Evolutionary conservation across 2,888 invertebrate species (phyloP), one percentile per base, ranked within the genome.

Genomic region (Empis stercorea): DNA sequence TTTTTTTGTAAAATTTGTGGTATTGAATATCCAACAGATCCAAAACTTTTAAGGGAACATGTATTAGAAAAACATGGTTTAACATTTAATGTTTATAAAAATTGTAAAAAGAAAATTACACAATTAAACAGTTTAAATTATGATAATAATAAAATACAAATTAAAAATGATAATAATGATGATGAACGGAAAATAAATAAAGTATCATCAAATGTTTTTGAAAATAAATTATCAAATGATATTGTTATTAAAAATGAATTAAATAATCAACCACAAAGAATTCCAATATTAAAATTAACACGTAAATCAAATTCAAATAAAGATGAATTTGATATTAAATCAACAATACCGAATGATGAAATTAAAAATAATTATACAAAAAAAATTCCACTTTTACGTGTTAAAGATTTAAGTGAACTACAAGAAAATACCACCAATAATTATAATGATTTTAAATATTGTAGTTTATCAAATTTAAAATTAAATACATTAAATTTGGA

Each of bases 1-100:
- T 63, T 58, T 47, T 62, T 58, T 48, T 63, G 63, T 48, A 55
- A 55, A 27, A 55, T 63, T 40, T 63, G 63, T 52, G 59, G 59
- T 3, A 52, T 57, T 47, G 59, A 60, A 42, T 63, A 56, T 52
- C 53, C 59, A 11, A 54, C 56, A 7, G 56, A 59, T 43, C 61
- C 61, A 7, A 60, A 59, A 52, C 49, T 55, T 51, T 46, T 63
- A 3, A 53, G 59, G 1, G 57, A 59, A 30, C 63, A 63, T 48
- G 55, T 62, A n/a, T 55, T 52, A 1, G 52, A 47, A 5, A 56
- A 43, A 1, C 63, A 63, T 48, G 58, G 57, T 1, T 54, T 63
- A 6, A 59, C 55, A 43, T 60, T 58, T 46, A 56, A 53, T 32
- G 56, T 57, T 4, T 43, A 53, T 2, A 54, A 55, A 30, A 16